Evolutionary conservation across 2,797 vertebrate genomes (phyloP).

Genomic region (Anguilla pacifica): DNA sequence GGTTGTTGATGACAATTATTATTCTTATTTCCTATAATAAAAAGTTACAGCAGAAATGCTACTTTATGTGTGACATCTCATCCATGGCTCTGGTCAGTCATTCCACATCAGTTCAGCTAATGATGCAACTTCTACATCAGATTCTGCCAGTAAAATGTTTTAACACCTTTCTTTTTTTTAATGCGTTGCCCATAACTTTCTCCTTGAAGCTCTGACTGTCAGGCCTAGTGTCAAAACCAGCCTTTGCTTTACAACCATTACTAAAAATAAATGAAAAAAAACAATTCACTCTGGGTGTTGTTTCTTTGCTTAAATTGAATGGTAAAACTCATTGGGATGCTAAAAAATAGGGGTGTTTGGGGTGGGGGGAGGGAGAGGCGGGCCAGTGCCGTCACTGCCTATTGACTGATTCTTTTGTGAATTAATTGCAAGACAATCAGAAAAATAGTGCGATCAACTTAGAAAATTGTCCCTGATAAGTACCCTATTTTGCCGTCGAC

Average conservation of each 20-base stretch:
- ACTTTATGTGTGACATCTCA: too few relatives aligned
- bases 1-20: too few relatives aligned
- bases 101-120: neutral
- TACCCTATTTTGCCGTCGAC: too few relatives aligned
- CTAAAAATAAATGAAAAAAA: too few relatives aligned
- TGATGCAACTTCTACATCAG: neutral
- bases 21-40: too few relatives aligned
- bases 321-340: neutral
- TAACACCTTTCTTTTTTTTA: neutral
- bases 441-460: neutral
- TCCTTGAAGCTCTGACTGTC: neutral
- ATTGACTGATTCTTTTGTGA: neutral
- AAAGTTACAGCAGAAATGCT: too few relatives aligned
- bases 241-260: neutral
- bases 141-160: neutral
- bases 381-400: neutral
- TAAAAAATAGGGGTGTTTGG: neutral
- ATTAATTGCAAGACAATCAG: neutral
- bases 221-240: neutral
- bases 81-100: neutral
- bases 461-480: neutral
- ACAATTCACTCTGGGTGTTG: neutral
- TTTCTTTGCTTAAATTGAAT: neutral
- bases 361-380: neutral
- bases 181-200: neutral